These are phyloP conservation scores for Hyphantria cunea DNA, from an alignment of 1,140 invertebrate genomes.

Conservation along the genomic window DNA sequence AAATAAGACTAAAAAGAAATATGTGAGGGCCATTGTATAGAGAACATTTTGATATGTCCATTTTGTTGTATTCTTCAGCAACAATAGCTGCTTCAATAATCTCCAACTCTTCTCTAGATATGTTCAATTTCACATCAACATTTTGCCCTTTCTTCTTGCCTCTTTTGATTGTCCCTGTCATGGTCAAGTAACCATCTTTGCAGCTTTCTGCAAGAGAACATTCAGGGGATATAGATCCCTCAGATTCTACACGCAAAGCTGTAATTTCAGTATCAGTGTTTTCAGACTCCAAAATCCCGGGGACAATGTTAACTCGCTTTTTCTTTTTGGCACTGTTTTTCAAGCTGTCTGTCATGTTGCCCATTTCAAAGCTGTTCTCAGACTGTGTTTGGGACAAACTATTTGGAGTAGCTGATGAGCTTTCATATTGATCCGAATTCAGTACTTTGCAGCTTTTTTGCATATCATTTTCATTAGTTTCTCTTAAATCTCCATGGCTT, in stretches of 20 bases:
- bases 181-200: slow-evolving; percentile 83
- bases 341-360: slow-evolving; percentile 68
- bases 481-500: slow-evolving; percentile 75
- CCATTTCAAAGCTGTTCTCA: slow-evolving; percentile 80
- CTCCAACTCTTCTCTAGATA: slow-evolving; percentile 87
- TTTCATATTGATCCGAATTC: slow-evolving; percentile 74
- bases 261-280: slow-evolving; percentile 79
- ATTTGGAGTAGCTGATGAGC: slow-evolving; percentile 73
- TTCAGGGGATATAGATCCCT: slow-evolving; percentile 73
- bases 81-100: slow-evolving; percentile 85
- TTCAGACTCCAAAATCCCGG: slow-evolving; percentile 81
- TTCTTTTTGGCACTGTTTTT: slow-evolving; percentile 83
- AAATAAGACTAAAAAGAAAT: slow-evolving; percentile 85
- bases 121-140: slow-evolving; percentile 87
- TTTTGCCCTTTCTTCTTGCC: slow-evolving; percentile 88
- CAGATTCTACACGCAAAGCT: slow-evolving; percentile 73
- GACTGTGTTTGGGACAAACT: slow-evolving; percentile 79
- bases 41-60: slow-evolving; percentile 83
- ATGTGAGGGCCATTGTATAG: slow-evolving; percentile 85
- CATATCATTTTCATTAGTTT: slow-evolving; percentile 65
- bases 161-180: slow-evolving; percentile 88
- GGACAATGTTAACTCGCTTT: slow-evolving; percentile 84
- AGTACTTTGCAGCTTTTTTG: slow-evolving; percentile 67
- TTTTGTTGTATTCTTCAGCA: slow-evolving; percentile 82
- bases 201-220: slow-evolving; percentile 70